Percentiles rank a stretch among this genome's conserved stretches.
Conservation (phyloP, 2,797 vertebrate species). For the Oreonectes daqikongensis region DNA sequence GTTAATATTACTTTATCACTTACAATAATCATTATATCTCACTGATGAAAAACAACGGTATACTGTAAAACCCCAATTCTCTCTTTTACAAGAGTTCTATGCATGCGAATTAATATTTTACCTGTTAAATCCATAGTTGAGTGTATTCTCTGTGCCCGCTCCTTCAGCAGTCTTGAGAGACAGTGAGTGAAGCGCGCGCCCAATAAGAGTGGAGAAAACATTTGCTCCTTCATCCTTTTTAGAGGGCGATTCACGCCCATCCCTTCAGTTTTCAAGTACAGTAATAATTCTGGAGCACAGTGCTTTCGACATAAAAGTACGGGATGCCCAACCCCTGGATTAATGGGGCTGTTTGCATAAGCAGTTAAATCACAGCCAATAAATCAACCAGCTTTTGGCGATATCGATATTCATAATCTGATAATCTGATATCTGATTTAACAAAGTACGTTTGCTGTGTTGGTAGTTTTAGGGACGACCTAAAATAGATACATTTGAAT, state of each 20-base stretch:
- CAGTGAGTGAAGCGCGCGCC: conserved; percentile 79
- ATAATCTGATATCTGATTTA: too few species aligned
- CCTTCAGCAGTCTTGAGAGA: conserved; percentile 73
- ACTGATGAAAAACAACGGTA: background rate
- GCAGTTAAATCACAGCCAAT: conserved; percentile 57
- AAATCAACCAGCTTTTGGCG: conserved; percentile 52
- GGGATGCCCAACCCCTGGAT: conserved; percentile 55
- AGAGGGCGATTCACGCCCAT: conserved; percentile 82
- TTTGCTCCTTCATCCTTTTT: conserved; percentile 80
- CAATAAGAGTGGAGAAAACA: conserved; percentile 68
- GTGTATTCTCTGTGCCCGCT: conserved; percentile 66
- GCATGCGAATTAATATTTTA: conserved; percentile 67
- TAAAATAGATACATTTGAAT: conserved; percentile 37
- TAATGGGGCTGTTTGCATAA: conserved; percentile 69
- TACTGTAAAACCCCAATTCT: background rate
- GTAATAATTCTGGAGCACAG: conserved; percentile 19
- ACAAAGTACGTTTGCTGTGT: background rate
- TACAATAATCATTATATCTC: background rate
- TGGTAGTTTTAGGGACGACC: background rate
- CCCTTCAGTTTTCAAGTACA: conserved; percentile 74
- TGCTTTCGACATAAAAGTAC: conserved; percentile 28
- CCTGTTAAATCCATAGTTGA: conserved; percentile 85
- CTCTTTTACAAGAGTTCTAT: background rate
- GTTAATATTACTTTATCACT: background rate
- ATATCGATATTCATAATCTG: conserved; percentile 11